Evolutionary conservation across 2,797 vertebrate genomes (phyloP).

Genomic region (Typhlichthys subterraneus): DNA sequence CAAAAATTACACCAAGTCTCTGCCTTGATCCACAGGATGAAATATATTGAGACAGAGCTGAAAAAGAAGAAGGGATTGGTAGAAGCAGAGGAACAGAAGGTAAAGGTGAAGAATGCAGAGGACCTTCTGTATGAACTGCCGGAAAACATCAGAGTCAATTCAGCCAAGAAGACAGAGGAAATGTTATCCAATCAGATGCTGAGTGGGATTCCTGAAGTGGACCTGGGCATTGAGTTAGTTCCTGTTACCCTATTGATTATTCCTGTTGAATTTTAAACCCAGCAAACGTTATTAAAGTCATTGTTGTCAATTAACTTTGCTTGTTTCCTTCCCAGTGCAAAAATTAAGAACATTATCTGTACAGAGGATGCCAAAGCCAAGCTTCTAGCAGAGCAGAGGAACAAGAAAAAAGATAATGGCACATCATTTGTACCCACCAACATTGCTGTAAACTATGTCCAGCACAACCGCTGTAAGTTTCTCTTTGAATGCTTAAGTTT

Average conservation of each 20-base stretch:
- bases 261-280: no score
- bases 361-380: constrained; percentile 97
- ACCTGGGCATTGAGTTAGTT: constrained; percentile 94
- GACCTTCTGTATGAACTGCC: constrained; percentile 94
- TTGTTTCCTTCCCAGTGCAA: constrained; percentile 80
- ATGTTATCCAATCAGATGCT: constrained; percentile 99
- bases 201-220: constrained; percentile 96
- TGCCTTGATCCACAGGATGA: constrained; percentile 71
- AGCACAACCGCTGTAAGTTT: constrained; percentile 96
- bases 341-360: constrained; percentile 97
- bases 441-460: constrained; percentile 97
- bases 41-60: constrained; percentile 83
- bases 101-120: constrained; percentile 93
- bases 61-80: constrained; percentile 80
- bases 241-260: not conserved
- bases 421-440: constrained; percentile 98
- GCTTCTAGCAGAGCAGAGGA: constrained; percentile 93
- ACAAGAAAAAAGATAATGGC: constrained; percentile 95
- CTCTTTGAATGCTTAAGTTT: not conserved
- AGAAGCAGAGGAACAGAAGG: constrained; percentile 91
- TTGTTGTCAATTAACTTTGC: not conserved
- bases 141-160: constrained; percentile 92
- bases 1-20: not conserved
- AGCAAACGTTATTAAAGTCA: no score
- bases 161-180: constrained; percentile 97